Evolutionary conservation across 2,113 vertebrate species (phyloP), one percentile per base, ranked within the genome.

Genomic region (Grus americana): DNA sequence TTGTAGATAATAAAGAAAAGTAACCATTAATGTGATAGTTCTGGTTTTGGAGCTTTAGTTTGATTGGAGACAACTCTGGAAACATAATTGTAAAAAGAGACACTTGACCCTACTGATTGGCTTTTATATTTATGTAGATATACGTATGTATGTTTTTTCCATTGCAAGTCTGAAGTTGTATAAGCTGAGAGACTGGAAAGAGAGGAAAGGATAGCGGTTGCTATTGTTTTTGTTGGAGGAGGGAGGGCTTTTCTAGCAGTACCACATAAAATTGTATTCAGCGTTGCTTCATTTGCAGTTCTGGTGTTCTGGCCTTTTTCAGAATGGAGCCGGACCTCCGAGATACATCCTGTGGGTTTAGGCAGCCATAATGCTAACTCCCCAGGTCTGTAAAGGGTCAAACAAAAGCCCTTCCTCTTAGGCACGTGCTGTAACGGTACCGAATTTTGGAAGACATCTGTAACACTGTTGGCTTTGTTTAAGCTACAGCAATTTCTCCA

Each of bases 1-100:
- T 93, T 92, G 61, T 91, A 86, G 81, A 93, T 95, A 93, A 49
- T 97, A 90, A 95, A 96, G 83, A 68, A 87, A 94, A 94, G 47
- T 81, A 89, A 93, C 91, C 49, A 89, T 93, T 97, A 88, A 79
- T 88, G 84, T 90, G 79, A 34, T 89, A 50, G 86, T 87, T 92
- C n/a, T 96, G 67, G 70, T 93, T 42, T 96, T 84, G 62, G 76
- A 72, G 34, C 40, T 49, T 88, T 96, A 74, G 61, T 94, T 93
- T 95, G 78, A 81, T 79, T 94, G 70, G 86, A 93, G 87, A 85
- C 67, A 74, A 78, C 54, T 82, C 81, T 90, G 50, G 19, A 97
- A 90, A 61, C 38, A 17, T 24, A 75, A 84, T 38, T 95, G 83
- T 88, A 71, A 83, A 91, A 92, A 12, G 18, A 68, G 55, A 73